A percentile compares a stretch with the other conserved stretches of the same genome.
These are phyloP conservation scores for Epinephelus fuscoguttatus DNA, from an alignment of 2,113 vertebrate species.

Conservation along the genomic window DNA sequence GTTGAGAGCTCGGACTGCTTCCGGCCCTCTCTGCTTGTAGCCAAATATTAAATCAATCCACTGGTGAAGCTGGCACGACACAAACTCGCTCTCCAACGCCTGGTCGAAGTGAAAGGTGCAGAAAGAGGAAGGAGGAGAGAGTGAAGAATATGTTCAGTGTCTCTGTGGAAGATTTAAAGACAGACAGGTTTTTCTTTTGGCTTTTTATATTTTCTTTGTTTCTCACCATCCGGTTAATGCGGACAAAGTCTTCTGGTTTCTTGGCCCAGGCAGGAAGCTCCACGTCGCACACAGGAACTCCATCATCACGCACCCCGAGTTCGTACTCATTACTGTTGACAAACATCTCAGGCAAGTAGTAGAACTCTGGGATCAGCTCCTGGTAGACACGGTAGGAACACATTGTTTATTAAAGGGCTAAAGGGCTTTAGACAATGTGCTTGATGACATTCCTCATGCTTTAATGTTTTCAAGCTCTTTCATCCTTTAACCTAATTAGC, in stretches of 20 bases:
- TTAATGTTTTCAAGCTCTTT: not conserved
- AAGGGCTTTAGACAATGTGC: no score
- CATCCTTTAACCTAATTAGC: not conserved
- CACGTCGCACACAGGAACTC: slow-evolving; percentile 90
- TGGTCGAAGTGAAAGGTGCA: slow-evolving; percentile 68
- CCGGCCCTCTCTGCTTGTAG: slow-evolving; percentile 97
- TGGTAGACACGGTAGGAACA: slow-evolving; percentile 59
- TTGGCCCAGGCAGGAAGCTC: slow-evolving; percentile 97
- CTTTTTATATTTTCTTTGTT: not conserved
- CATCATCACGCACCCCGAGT: slow-evolving; percentile 93
- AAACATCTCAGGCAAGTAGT: slow-evolving; percentile 99
- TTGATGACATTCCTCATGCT: no score
- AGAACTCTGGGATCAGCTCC: slow-evolving; percentile 99
- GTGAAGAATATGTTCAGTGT: not conserved
- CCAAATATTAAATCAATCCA: slow-evolving; percentile 99
- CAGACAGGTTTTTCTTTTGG: not conserved
- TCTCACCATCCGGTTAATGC: slow-evolving; percentile 98
- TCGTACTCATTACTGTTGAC: slow-evolving; percentile 97
- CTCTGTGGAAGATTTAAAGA: not conserved
- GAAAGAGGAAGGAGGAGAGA: not conserved
- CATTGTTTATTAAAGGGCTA: not conserved
- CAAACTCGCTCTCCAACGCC: slow-evolving; percentile 98
- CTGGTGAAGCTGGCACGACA: slow-evolving; percentile 98
- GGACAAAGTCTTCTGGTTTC: slow-evolving; percentile 98
- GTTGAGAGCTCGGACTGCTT: slow-evolving; percentile 95